phyloP scores from a whole-genome alignment of 2,888 invertebrate genomes.

The Aproaerema taeniolella region DNA sequence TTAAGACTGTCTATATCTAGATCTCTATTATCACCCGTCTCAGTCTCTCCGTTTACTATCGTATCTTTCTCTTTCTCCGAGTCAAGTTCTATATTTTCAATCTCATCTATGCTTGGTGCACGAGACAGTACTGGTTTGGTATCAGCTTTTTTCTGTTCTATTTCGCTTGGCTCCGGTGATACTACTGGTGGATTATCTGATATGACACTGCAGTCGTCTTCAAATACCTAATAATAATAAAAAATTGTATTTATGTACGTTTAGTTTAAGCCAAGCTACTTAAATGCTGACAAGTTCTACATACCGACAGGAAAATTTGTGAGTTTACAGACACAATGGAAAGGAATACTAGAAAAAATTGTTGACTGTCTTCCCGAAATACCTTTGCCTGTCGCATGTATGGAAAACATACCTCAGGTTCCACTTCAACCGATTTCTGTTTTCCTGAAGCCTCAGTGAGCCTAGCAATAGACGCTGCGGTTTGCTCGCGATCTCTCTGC shows the following conservation, averaged over 20 bases:
- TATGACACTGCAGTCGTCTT: slow-evolving; percentile 76
- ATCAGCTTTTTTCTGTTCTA: slow-evolving; percentile 53
- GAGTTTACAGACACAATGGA: too few species aligned
- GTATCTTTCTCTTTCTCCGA: slow-evolving; percentile 49
- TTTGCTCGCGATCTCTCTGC: slow-evolving; percentile 88
- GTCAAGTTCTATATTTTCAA: slow-evolving; percentile 65
- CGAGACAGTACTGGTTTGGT: slow-evolving; percentile 55
- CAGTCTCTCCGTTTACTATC: slow-evolving; percentile 75
- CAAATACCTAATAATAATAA: slow-evolving; percentile 63
- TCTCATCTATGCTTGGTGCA: slow-evolving; percentile 69
- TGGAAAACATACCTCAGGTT: slow-evolving; percentile 27
- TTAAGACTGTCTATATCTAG: slow-evolving; percentile 68
- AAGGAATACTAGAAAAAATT: too few species aligned
- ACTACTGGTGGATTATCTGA: slow-evolving; percentile 73
- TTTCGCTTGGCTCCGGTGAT: slow-evolving; percentile 69
- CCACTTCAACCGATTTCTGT: slow-evolving; percentile 47
- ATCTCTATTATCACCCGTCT: slow-evolving; percentile 68
- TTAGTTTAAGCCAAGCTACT: too few species aligned
- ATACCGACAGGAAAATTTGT: too few species aligned
- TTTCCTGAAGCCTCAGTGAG: slow-evolving; percentile 84
- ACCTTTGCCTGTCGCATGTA: too few species aligned
- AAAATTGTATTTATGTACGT: too few species aligned
- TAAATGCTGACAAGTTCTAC: too few species aligned
- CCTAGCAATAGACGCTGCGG: slow-evolving; percentile 90
- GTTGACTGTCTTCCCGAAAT: too few species aligned